Conservation (phyloP, 2,797 vertebrate species). For the Pseudomugil gertrudae region DNA sequence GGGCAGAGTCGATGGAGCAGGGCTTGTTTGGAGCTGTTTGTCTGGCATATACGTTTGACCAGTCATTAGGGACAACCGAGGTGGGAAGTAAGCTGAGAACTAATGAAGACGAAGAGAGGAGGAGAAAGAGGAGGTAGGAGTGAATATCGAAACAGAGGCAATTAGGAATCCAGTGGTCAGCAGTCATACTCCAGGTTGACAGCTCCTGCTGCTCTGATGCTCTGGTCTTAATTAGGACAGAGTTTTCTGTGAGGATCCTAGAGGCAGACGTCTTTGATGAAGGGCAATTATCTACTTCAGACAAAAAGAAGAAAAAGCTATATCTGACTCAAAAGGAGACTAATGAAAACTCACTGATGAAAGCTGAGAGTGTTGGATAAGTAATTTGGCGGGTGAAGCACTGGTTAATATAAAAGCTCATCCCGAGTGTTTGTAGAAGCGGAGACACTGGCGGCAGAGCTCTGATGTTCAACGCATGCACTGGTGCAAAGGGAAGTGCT, state of each 20-base stretch:
- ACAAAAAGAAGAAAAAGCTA: conserved; percentile 27
- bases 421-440: conserved; percentile 38
- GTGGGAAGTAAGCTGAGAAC: conserved; percentile 44
- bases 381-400: conserved; percentile 30
- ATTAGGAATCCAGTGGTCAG: conserved; percentile 63
- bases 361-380: conserved; percentile 20
- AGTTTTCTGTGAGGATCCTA: conserved; percentile 52
- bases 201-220: conserved; percentile 47
- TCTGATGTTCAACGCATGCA: conserved; percentile 63
- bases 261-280: conserved; percentile 59
- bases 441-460: conserved; percentile 21
- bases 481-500: conserved; percentile 35
- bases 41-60: conserved; percentile 54
- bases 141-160: conserved; percentile 55
- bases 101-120: conserved; percentile 59
- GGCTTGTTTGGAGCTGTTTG: conserved; percentile 55
- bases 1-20: conserved; percentile 50
- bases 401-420: conserved; percentile 43
- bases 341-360: conserved; percentile 50
- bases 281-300: conserved; percentile 68
- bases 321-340: conserved; percentile 48
- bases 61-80: conserved; percentile 55
- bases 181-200: conserved; percentile 57
- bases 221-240: conserved; percentile 65
- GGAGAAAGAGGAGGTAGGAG: conserved; percentile 27